Percentiles rank a stretch among this genome's conserved stretches.
Conservation (phyloP, 2,113 vertebrate genomes). For the Protobothrops flavoviridis region DNA sequence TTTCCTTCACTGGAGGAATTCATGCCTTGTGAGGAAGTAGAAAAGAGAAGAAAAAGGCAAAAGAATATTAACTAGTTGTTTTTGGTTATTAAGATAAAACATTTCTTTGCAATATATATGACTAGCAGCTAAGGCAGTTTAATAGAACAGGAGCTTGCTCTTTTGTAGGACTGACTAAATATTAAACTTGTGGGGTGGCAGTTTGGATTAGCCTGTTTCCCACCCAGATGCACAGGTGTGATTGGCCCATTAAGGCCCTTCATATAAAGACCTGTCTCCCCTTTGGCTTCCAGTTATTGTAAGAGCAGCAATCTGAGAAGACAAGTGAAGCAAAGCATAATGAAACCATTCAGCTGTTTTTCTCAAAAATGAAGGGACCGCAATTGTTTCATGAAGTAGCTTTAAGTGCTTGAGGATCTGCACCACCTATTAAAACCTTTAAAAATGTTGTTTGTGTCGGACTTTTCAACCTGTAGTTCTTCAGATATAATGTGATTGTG, state of each 20-base stretch:
- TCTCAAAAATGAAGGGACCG: not conserved
- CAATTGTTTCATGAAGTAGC: not conserved
- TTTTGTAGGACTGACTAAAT: not conserved
- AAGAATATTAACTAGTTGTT: not conserved
- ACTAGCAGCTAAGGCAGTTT: not conserved
- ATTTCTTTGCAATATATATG: not conserved
- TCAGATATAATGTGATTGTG: rapidly evolving
- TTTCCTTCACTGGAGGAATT: not conserved
- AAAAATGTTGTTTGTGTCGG: not conserved
- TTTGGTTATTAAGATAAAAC: not conserved
- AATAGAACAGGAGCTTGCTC: not conserved
- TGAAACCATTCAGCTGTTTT: not conserved
- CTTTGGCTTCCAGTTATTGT: not conserved
- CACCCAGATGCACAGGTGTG: not conserved
- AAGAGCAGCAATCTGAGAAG: not conserved
- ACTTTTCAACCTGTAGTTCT: not conserved
- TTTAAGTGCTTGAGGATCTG: not conserved
- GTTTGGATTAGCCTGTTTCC: not conserved
- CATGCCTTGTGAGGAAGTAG: no score
- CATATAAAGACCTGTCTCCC: not conserved
- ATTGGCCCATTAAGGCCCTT: not conserved
- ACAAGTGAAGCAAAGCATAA: not conserved
- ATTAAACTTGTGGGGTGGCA: not conserved
- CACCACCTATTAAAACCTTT: not conserved
- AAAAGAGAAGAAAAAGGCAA: not conserved